A percentile compares a stretch with the other conserved stretches of the same genome.
Evolutionary conservation across 1,140 invertebrate species (phyloP).

Genomic region (Temnothorax curvispinosus): DNA sequence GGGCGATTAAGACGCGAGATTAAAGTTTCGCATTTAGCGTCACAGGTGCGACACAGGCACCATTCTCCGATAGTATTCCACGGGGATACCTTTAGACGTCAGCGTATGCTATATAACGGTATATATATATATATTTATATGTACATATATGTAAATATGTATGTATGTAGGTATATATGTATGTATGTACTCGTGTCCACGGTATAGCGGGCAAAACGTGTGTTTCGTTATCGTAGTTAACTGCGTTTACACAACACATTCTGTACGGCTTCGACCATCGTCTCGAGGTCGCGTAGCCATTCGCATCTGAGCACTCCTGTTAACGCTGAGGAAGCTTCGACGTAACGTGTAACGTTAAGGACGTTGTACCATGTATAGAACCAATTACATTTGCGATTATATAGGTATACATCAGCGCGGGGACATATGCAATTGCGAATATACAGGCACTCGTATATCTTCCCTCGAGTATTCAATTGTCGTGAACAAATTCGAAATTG

Average conservation of each 20-base stretch:
- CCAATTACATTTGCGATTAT: slow-evolving; percentile 58
- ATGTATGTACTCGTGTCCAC: slow-evolving; percentile 17
- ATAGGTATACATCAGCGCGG: slow-evolving; percentile 24
- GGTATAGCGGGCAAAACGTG: slow-evolving; percentile 27
- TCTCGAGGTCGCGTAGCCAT: slow-evolving; percentile 20
- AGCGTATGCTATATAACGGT: background rate
- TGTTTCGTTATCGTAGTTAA: slow-evolving; percentile 59
- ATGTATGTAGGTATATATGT: background rate
- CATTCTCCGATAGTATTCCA: slow-evolving; percentile 31
- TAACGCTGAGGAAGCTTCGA: slow-evolving; percentile 46
- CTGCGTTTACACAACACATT: slow-evolving; percentile 52
- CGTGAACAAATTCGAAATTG: background rate
- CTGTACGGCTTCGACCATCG: slow-evolving; percentile 35
- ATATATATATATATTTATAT: too few species aligned
- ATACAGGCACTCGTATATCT: background rate
- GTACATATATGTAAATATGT: too few species aligned
- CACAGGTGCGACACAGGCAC: slow-evolving; percentile 32
- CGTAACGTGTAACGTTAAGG: slow-evolving; percentile 52
- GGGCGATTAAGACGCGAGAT: slow-evolving; percentile 48
- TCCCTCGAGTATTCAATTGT: slow-evolving; percentile 6
- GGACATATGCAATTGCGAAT: slow-evolving; percentile 19
- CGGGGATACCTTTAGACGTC: slow-evolving; percentile 26
- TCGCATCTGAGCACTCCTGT: slow-evolving; percentile 52
- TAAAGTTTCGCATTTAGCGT: slow-evolving; percentile 49
- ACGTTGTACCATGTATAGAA: slow-evolving; percentile 52